Percentiles rank a stretch among this genome's conserved stretches.
phyloP scores from a whole-genome alignment of 1,140 invertebrate genomes.

The Drosophila dunni region DNA sequence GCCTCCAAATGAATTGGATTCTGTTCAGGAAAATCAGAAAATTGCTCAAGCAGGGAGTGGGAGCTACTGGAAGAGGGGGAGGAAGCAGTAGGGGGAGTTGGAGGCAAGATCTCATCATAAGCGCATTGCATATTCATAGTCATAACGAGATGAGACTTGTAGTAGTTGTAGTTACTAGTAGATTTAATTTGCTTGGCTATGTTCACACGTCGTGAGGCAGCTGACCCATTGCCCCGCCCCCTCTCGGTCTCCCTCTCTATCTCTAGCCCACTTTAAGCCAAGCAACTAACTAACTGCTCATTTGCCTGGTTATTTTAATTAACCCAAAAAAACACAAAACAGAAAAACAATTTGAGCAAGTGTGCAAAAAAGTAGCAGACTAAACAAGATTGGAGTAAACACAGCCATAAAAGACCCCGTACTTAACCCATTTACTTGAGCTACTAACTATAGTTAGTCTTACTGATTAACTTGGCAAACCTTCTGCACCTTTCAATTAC shows the following conservation, averaged over 20 bases:
- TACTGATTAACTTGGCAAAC: too few relatives aligned
- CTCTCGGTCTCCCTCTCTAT: not conserved
- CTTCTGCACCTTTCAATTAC: too few relatives aligned
- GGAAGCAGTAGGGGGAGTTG: not conserved
- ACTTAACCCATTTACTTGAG: too few relatives aligned
- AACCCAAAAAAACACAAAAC: conserved; percentile 56
- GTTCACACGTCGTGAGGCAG: conserved; percentile 53
- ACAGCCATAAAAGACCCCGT: too few relatives aligned
- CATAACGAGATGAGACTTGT: conserved; percentile 48
- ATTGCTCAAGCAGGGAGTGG: not conserved
- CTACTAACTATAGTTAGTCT: too few relatives aligned
- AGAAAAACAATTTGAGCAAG: conserved; percentile 35
- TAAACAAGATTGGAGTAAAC: not conserved
- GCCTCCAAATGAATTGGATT: conserved; percentile 27
- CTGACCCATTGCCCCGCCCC: conserved; percentile 30
- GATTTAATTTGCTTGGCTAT: conserved; percentile 42
- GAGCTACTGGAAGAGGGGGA: too few relatives aligned
- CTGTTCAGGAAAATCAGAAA: not conserved
- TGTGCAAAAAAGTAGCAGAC: conserved; percentile 40
- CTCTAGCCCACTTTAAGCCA: not conserved
- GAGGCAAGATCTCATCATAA: conserved; percentile 49
- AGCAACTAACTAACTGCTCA: conserved; percentile 62
- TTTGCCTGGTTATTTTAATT: conserved; percentile 76
- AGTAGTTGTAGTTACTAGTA: conserved; percentile 25
- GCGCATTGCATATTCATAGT: conserved; percentile 72